phyloP scores from a whole-genome alignment of 2,797 vertebrate species.

The Sebastes diaconus region DNA sequence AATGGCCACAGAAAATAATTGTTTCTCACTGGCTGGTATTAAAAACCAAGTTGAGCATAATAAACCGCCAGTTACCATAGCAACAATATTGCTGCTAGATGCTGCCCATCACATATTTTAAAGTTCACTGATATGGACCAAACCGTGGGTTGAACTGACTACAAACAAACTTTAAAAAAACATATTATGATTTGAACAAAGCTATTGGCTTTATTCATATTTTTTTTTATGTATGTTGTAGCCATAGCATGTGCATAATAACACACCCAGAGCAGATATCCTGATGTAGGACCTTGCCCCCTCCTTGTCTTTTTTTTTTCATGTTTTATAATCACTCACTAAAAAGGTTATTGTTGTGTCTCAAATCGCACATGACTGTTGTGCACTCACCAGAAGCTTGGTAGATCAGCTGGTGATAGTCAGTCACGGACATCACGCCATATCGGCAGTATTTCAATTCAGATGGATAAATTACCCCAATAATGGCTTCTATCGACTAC shows the following conservation, averaged over 20 bases:
- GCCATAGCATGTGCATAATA: neutral
- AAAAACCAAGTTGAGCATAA: neutral
- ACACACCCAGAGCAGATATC: too few relatives aligned
- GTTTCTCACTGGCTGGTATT: neutral
- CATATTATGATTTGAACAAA: neutral
- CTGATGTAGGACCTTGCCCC: too few relatives aligned
- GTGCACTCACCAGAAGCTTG: too few relatives aligned
- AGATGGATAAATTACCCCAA: too few relatives aligned
- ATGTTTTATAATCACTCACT: neutral
- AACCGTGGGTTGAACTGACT: neutral
- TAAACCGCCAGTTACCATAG: neutral
- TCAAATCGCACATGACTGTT: too few relatives aligned
- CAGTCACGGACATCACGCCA: too few relatives aligned
- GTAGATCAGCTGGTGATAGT: too few relatives aligned
- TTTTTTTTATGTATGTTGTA: neutral
- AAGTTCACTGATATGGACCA: neutral
- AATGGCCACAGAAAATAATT: neutral
- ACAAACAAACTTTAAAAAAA: neutral
- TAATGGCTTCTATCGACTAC: too few relatives aligned
- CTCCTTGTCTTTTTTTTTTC: neutral
- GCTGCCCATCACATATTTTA: neutral
- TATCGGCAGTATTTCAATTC: too few relatives aligned
- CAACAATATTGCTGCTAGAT: neutral
- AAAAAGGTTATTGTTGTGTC: too few relatives aligned
- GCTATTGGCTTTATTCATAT: too few relatives aligned